Percentiles rank a stretch among this genome's conserved stretches.
These are phyloP conservation scores for Pristionchus maxplancki DNA, from an alignment of 2,888 invertebrate species.

Conservation along the genomic window DNA sequence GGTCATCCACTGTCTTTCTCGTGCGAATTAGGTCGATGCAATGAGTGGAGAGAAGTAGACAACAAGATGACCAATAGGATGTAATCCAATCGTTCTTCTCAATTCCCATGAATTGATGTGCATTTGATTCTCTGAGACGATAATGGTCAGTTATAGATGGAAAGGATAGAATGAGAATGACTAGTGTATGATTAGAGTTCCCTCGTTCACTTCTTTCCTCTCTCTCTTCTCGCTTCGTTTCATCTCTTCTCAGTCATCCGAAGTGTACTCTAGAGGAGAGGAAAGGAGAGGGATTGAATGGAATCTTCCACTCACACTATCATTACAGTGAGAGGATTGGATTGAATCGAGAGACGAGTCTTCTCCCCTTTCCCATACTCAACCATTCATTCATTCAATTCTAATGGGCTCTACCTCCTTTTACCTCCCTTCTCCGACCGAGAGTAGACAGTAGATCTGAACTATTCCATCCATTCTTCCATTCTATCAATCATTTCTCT, in stretches of 20 bases:
- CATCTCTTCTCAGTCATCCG: conserved; percentile 30
- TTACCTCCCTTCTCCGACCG: neutral
- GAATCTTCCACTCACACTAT: conserved; percentile 39
- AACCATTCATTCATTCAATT: conserved; percentile 26
- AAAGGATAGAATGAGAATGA: conserved; percentile 8
- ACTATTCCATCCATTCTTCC: neutral
- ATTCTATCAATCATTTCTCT: neutral
- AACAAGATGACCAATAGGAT: neutral
- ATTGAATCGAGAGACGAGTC: conserved; percentile 35
- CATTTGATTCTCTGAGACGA: neutral
- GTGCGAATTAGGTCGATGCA: neutral
- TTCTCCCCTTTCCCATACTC: conserved; percentile 36
- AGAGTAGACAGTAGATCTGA: neutral
- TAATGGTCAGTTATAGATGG: conserved; percentile 7
- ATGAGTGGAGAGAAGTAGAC: neutral
- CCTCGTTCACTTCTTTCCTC: neutral
- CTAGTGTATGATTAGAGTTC: conserved; percentile 42
- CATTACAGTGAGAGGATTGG: conserved; percentile 44
- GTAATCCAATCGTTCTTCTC: neutral
- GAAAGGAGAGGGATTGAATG: conserved; percentile 10
- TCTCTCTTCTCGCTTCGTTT: neutral
- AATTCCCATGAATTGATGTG: conserved; percentile 20
- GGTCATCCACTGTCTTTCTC: neutral
- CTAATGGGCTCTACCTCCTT: conserved; percentile 34
- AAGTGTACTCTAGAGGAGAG: conserved; percentile 35